phyloP scores from a whole-genome alignment of 1,140 invertebrate species.

The Drosophila erecta region DNA sequence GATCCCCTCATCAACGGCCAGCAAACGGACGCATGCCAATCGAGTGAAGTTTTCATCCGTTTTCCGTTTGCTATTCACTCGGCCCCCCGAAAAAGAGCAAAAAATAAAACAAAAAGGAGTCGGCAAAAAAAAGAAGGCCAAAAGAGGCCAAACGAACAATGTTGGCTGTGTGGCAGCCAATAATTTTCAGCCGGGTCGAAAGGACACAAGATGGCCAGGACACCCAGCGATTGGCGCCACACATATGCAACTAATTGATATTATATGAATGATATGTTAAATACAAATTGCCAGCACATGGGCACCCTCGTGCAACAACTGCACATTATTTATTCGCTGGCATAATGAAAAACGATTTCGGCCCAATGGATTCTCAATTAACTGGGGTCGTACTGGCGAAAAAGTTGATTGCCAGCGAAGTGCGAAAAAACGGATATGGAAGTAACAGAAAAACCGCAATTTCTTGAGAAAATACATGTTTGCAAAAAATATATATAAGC shows the following conservation, averaged over 20 bases:
- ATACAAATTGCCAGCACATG: slow-evolving; percentile 65
- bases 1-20: slow-evolving; percentile 36
- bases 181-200: slow-evolving; percentile 57
- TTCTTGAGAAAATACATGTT: too few species aligned
- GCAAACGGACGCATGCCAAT: slow-evolving; percentile 71
- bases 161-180: slow-evolving; percentile 47
- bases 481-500: background rate
- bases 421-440: background rate
- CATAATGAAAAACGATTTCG: slow-evolving; percentile 32
- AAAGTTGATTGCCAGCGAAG: slow-evolving; percentile 6
- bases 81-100: slow-evolving; percentile 19
- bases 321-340: slow-evolving; percentile 54
- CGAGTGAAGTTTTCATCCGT: slow-evolving; percentile 54
- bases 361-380: slow-evolving; percentile 57
- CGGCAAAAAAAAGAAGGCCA: slow-evolving; percentile 10
- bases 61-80: slow-evolving; percentile 47
- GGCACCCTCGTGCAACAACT: slow-evolving; percentile 24
- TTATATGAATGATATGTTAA: slow-evolving; percentile 82
- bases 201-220: slow-evolving; percentile 20
- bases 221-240: slow-evolving; percentile 21
- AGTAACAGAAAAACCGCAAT: background rate
- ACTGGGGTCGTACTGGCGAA: background rate
- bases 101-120: slow-evolving; percentile 9
- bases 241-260: slow-evolving; percentile 81
- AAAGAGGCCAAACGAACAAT: slow-evolving; percentile 19